These are phyloP conservation scores for Chaetoderma sp. DNA, from an alignment of 2,888 invertebrate species.

Conservation along the genomic window DNA sequence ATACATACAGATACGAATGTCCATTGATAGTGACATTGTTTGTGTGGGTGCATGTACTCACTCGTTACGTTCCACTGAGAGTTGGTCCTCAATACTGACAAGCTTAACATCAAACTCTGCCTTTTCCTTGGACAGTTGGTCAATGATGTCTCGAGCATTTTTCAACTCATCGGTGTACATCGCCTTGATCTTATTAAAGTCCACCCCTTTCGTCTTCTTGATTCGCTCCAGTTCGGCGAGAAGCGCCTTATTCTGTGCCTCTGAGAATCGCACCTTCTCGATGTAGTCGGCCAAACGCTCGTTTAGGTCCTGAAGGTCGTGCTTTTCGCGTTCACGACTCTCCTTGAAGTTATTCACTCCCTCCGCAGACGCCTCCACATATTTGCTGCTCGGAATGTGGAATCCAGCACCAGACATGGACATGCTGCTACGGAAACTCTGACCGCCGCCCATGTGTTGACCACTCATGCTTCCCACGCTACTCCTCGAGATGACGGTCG, in stretches of 20 bases:
- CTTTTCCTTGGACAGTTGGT: constrained; percentile 69
- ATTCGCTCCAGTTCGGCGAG: constrained; percentile 61
- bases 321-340: constrained; percentile 70
- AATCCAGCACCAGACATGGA: constrained; percentile 32
- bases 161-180: constrained; percentile 70
- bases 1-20: too few species aligned
- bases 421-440: neutral
- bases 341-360: constrained; percentile 69
- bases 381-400: too few species aligned
- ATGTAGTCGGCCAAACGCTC: constrained; percentile 72
- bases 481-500: neutral
- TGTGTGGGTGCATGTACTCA: constrained; percentile 43
- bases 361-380: constrained; percentile 44
- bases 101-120: constrained; percentile 70
- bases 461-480: neutral
- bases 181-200: constrained; percentile 63
- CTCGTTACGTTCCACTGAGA: constrained; percentile 55
- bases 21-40: too few species aligned
- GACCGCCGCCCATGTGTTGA: neutral
- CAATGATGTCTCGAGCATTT: constrained; percentile 69
- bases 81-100: constrained; percentile 68
- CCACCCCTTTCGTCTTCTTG: constrained; percentile 53
- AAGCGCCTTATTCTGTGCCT: constrained; percentile 64
- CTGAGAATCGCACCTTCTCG: constrained; percentile 69
- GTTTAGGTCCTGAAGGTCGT: constrained; percentile 71